Evolutionary conservation across 2,888 invertebrate genomes (phyloP).

Genomic region (Taenaris catops): DNA sequence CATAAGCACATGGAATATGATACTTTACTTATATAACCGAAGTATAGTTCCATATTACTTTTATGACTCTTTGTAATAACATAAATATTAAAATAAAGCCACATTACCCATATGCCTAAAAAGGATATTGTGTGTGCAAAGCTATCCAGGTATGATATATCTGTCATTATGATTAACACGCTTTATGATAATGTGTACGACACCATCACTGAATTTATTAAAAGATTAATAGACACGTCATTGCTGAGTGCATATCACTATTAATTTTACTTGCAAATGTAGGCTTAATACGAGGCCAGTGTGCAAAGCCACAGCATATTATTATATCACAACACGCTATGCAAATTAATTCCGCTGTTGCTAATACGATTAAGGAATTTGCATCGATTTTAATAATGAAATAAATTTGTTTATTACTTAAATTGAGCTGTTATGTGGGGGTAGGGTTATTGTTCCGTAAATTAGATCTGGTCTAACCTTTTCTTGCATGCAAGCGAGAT

Average conservation of each 20-base stretch:
- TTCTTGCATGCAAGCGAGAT: too few species aligned
- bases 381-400: constrained; percentile 15
- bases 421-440: too few species aligned
- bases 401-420: constrained; percentile 2
- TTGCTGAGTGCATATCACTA: constrained; percentile 32
- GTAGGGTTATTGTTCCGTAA: too few species aligned
- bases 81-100: too few species aligned
- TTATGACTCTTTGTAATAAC: too few species aligned
- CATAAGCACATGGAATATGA: too few species aligned
- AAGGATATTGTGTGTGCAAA: too few species aligned
- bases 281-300: constrained; percentile 26
- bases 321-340: constrained; percentile 25
- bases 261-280: constrained; percentile 53
- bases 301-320: constrained; percentile 30
- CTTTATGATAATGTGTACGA: constrained; percentile 46
- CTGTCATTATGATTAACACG: constrained; percentile 49
- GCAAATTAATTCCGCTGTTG: constrained; percentile 27
- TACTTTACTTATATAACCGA: too few species aligned
- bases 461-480: too few species aligned
- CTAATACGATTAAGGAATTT: constrained; percentile 21
- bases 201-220: constrained; percentile 33
- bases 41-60: too few species aligned
- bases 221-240: constrained; percentile 55
- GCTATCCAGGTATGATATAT: too few species aligned
- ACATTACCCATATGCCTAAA: too few species aligned